Base-by-base conservation (phyloP, 1,140 invertebrate genomes). In the Platyscapa corneri region DNA sequence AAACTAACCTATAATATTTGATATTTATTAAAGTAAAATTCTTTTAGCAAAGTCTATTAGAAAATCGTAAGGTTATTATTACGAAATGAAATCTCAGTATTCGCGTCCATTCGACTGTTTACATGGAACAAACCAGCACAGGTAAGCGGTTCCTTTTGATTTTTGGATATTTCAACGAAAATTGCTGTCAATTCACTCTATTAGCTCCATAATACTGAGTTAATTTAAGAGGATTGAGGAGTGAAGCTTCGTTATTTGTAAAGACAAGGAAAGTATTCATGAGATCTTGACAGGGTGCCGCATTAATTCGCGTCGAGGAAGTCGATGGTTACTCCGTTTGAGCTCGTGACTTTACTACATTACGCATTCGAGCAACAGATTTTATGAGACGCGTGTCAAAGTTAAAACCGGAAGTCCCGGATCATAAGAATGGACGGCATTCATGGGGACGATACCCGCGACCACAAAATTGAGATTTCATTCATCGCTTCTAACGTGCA, bases 401-500 rank as follows among this genome's bases (percentile, higher is more conserved):
- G 89, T 87, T 84, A 87, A 86, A 87, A 90, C 77, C 83, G 87
- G 83, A 90, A 89, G 84, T 79, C 67, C 49, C 77, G 56, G 85
- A 74, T 56, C n/a, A 49, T 75, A 67, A 86, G 86, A 88, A 88
- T 77, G 86, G 78, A 34, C 16, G 32, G 42, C 72, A 86, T 87
- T 88, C 88, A 88, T 88, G 56, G 56, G 80, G 84, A 20, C 53
- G 30, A n/a, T 20, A 37, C 7, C 23, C 5, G 2, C 8, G 34
- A n/a, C n/a, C n/a, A n/a, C n/a, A n/a, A n/a, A n/a, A n/a, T 23
- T 1, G 46, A 56, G n/a, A 32, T 53, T 53, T 56, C 30, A 30
- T 49, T 53, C 46, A 14, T 49, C 12, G 46, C 0, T 53, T 37
- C 3, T 8, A 3, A 18, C 1, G 16, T 16, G 7, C 42, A 27